Evolutionary conservation across 2,797 vertebrate species (phyloP), one percentile per base, ranked within the genome.

Genomic region (Phataginus tricuspis): DNA sequence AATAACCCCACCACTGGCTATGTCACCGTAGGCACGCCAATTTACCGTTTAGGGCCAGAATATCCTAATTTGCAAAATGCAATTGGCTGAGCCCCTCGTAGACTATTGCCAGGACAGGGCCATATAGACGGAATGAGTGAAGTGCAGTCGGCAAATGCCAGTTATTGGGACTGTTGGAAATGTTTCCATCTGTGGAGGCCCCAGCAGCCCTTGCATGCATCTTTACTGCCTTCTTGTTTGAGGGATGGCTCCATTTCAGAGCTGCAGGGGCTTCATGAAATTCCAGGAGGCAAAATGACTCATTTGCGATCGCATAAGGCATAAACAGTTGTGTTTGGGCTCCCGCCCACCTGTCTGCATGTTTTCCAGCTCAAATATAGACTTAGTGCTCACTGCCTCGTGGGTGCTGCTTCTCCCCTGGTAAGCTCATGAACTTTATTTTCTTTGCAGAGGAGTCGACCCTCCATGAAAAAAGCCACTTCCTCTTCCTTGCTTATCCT

Each of bases 331-430:
- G 86, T 97, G 97, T 98, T 97, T 96, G 95, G 97, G 96, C 96
- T 97, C 97, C 95, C 86, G 79, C 96, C 91, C 21, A 42, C 91
- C 90, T 29, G 88, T 90, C 94, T 96, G 91, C 51, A 1, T 95
- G 83, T 49, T 96, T 97, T 95, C 88, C 88, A 79, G 95, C 84
- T 97, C 96, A 97, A 96, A 96, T 97, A 96, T 96, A 97, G 97
- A 96, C 75, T 84, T 63, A 8, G 71, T 71, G 88, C 90, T 93
- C 75, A 10, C 55, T 39, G 68, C 83, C 63, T 95, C 2, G 57
- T 86, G 90, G 89, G 51, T 8, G 69, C 91, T 59, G 68, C 84
- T 87, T 64, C 95, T 94, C 49, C 77, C 45, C 68, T 84, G 1
- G 68, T 49, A 51, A 79, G 75, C 79, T 53, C 5, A 37, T 12